Evolutionary conservation across 2,113 vertebrate species (phyloP).

Genomic region (Vicugna pacos): DNA sequence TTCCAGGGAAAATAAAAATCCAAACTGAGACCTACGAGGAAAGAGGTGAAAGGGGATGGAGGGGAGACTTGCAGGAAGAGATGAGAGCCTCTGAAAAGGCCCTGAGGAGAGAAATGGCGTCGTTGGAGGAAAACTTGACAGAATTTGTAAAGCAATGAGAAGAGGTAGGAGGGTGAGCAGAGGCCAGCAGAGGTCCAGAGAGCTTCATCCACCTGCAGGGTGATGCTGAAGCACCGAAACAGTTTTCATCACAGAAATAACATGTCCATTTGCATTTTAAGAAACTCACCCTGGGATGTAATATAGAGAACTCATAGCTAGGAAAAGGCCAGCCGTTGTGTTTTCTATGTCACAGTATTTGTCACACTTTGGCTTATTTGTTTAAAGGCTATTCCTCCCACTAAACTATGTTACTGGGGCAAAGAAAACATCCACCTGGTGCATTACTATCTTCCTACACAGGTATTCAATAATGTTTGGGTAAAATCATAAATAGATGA

Average conservation of each 20-base stretch:
- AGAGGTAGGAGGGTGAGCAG: neutral
- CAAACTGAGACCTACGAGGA: conserved; percentile 7
- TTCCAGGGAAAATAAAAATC: neutral
- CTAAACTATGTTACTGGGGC: neutral
- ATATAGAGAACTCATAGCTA: neutral
- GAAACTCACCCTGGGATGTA: neutral
- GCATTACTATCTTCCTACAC: neutral
- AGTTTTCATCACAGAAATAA: neutral
- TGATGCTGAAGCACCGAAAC: neutral
- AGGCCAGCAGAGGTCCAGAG: neutral
- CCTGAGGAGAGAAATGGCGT: neutral
- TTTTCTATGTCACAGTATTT: neutral
- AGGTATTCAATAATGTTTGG: neutral
- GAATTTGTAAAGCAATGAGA: neutral
- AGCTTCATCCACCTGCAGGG: neutral
- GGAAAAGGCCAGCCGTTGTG: neutral
- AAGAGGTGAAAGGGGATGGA: neutral
- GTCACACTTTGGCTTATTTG: neutral
- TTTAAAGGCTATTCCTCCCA: neutral
- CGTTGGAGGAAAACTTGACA: neutral
- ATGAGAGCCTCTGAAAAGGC: neutral
- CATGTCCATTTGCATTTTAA: neutral
- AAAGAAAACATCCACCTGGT: neutral
- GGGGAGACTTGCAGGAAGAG: neutral
- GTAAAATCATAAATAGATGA: neutral